phyloP scores from a whole-genome alignment of 1,140 invertebrate species.

The Drosophila sp. region DNA sequence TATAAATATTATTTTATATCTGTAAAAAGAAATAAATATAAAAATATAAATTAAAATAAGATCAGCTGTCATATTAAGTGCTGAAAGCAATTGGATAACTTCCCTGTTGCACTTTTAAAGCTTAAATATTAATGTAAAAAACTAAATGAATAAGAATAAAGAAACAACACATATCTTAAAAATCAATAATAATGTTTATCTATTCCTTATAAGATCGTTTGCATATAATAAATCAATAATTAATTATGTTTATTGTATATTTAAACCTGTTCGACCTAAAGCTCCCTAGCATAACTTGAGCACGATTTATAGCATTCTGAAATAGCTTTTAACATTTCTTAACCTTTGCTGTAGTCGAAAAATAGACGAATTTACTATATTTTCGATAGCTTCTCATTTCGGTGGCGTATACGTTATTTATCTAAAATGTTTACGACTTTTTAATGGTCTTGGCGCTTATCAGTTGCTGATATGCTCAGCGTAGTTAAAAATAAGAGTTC shows the following conservation, averaged over 20 bases:
- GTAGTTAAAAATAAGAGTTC: slow-evolving; percentile 45
- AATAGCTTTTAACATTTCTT: neutral
- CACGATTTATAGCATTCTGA: neutral
- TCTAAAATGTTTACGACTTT: slow-evolving; percentile 29
- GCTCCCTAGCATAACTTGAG: neutral
- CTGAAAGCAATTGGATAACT: too few relatives aligned
- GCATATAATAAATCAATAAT: neutral
- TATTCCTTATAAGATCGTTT: neutral
- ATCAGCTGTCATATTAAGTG: too few relatives aligned
- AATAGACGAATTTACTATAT: slow-evolving; percentile 2
- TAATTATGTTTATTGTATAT: neutral
- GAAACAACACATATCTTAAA: too few relatives aligned
- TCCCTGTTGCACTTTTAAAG: too few relatives aligned
- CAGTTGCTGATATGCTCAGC: slow-evolving; percentile 51
- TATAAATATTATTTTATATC: too few relatives aligned
- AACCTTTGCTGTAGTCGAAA: neutral
- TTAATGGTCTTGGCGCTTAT: slow-evolving; percentile 5
- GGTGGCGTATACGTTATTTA: slow-evolving; percentile 56
- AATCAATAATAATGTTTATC: too few relatives aligned
- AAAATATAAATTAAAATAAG: too few relatives aligned
- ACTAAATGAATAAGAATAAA: too few relatives aligned
- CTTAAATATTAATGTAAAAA: too few relatives aligned
- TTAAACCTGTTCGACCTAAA: neutral
- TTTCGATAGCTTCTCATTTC: neutral
- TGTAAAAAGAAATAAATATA: neutral